Evolutionary conservation across 2,888 invertebrate genomes (phyloP).

Genomic region (Serripes groenlandicus): DNA sequence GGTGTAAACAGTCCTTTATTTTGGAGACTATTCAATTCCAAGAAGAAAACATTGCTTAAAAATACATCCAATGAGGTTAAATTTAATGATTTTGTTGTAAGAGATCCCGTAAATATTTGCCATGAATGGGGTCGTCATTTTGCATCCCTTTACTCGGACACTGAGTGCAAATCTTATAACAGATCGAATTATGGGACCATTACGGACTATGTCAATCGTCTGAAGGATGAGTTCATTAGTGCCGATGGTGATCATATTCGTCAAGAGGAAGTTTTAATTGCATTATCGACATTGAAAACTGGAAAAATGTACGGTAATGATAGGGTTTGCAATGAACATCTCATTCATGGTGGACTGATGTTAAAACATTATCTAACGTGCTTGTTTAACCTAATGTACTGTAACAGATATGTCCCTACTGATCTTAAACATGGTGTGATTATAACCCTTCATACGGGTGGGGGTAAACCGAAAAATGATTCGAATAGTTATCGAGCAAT

Average conservation of each 20-base stretch:
- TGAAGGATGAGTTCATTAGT: neutral
- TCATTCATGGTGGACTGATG: neutral
- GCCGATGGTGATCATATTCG: neutral
- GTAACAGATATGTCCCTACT: slow-evolving; percentile 5
- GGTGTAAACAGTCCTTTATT: neutral
- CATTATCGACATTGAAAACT: neutral
- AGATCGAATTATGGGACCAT: neutral
- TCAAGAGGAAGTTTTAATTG: neutral
- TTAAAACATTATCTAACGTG: neutral
- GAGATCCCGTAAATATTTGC: slow-evolving; percentile 1
- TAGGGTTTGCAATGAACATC: neutral
- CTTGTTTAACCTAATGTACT: neutral
- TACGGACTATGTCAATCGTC: neutral
- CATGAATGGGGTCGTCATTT: neutral
- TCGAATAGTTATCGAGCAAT: slow-evolving; percentile 36
- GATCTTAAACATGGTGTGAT: slow-evolving; percentile 26
- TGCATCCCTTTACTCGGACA: neutral
- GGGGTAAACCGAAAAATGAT: slow-evolving; percentile 26
- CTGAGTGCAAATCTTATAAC: neutral
- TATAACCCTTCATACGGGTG: slow-evolving; percentile 29
- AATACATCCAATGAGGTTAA: neutral
- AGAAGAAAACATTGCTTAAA: neutral
- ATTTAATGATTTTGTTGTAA: neutral
- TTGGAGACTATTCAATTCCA: neutral
- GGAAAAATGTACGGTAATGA: neutral